phyloP scores from a whole-genome alignment of 2,888 invertebrate species.

The Galeruca laticollis region DNA sequence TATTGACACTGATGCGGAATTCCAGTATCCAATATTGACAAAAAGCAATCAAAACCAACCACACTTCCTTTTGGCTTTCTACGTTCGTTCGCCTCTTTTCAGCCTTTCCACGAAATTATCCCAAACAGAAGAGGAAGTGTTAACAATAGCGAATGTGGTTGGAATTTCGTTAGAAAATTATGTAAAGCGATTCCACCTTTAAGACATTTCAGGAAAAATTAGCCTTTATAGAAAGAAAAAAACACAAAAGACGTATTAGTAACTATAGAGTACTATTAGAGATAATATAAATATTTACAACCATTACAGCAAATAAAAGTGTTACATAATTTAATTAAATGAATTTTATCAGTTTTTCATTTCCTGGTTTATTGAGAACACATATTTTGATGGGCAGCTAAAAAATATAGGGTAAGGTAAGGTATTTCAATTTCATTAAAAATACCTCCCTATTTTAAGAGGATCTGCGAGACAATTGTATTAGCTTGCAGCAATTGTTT shows the following conservation, averaged over 20 bases:
- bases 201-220: background rate
- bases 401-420: too few species aligned
- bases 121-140: slow-evolving; percentile 7
- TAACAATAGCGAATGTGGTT: background rate
- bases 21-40: slow-evolving; percentile 31
- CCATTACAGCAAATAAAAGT: too few species aligned
- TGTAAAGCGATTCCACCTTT: background rate
- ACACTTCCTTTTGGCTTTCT: slow-evolving; percentile 14
- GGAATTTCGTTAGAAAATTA: slow-evolving; percentile 6
- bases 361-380: too few species aligned
- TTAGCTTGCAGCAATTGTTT: too few species aligned
- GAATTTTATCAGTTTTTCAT: too few species aligned
- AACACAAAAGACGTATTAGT: background rate
- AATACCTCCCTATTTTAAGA: too few species aligned
- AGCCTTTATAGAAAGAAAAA: background rate
- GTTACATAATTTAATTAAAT: too few species aligned
- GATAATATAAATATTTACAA: too few species aligned
- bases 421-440: too few species aligned
- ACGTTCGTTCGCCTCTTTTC: slow-evolving; percentile 14
- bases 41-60: slow-evolving; percentile 29
- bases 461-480: too few species aligned
- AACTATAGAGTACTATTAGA: too few species aligned
- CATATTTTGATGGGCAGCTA: too few species aligned
- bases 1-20: slow-evolving; percentile 10
- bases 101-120: slow-evolving; percentile 12